Evolutionary conservation across 2,888 invertebrate species (phyloP).

Genomic region (Hylaea fasciaria): DNA sequence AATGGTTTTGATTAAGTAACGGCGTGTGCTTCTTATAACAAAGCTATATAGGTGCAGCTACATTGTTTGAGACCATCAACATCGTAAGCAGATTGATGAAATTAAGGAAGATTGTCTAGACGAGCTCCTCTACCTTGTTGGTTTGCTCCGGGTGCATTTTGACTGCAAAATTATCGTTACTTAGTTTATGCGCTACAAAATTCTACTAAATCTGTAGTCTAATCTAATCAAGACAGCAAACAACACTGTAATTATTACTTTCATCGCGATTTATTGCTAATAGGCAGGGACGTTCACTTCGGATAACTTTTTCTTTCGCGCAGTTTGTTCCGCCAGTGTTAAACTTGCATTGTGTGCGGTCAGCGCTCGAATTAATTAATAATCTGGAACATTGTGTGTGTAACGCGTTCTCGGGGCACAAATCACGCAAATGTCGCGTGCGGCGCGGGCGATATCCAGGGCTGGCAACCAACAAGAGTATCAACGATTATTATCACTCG

Average conservation of each 20-base stretch:
- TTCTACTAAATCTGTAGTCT: too few relatives aligned
- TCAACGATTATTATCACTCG: too few relatives aligned
- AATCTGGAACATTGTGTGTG: slow-evolving; percentile 46
- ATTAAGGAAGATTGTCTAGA: too few relatives aligned
- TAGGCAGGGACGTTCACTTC: slow-evolving; percentile 30
- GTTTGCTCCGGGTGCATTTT: too few relatives aligned
- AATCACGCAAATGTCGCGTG: slow-evolving; percentile 47
- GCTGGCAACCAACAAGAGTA: slow-evolving; percentile 6
- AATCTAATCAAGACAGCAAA: too few relatives aligned
- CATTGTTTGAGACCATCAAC: not conserved
- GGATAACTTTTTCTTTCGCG: slow-evolving; percentile 37
- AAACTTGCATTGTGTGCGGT: slow-evolving; percentile 35
- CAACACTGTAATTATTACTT: slow-evolving; percentile 35
- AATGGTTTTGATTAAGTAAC: slow-evolving; percentile 62
- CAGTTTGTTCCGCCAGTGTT: slow-evolving; percentile 37
- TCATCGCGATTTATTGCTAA: slow-evolving; percentile 38
- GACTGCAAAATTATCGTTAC: too few relatives aligned
- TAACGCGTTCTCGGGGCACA: slow-evolving; percentile 36
- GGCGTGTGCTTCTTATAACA: slow-evolving; percentile 37
- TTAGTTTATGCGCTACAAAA: too few relatives aligned
- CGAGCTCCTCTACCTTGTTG: too few relatives aligned
- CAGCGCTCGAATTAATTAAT: slow-evolving; percentile 43
- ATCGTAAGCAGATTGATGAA: not conserved
- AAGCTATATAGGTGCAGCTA: slow-evolving; percentile 5
- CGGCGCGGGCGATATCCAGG: slow-evolving; percentile 21